phyloP scores from a whole-genome alignment of 2,888 invertebrate genomes.

The Hydropsyche betteni region DNA sequence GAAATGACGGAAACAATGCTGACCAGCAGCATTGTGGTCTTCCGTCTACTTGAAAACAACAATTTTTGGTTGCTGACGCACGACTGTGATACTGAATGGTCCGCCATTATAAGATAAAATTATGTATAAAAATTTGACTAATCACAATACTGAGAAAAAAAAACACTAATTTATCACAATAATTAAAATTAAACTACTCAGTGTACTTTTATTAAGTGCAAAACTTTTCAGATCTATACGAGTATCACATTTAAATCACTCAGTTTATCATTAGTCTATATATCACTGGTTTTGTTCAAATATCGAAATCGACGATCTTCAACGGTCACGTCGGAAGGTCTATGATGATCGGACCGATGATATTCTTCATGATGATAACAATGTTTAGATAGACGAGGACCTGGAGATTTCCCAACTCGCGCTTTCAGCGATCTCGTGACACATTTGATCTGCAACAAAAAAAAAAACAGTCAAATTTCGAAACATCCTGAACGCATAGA shows the following conservation, averaged over 20 bases:
- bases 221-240: not conserved
- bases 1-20: not conserved
- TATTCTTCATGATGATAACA: conserved; percentile 35
- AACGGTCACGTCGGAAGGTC: conserved; percentile 37
- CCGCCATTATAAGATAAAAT: not conserved
- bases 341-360: conserved; percentile 32
- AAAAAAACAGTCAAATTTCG: not conserved
- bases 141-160: conserved; percentile 3
- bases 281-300: not conserved
- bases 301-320: conserved; percentile 8
- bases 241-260: not conserved
- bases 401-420: not conserved
- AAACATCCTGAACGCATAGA: too few relatives aligned
- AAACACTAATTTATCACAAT: conserved; percentile 10
- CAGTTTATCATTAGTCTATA: not conserved
- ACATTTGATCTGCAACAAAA: conserved; percentile 22
- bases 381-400: not conserved
- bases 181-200: not conserved
- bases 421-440: not conserved
- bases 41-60: conserved; percentile 14
- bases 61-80: not conserved
- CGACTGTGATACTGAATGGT: not conserved
- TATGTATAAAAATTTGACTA: conserved; percentile 1
- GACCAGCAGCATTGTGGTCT: not conserved
- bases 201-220: not conserved